Conservation (phyloP, 2,113 vertebrate species). For the Onychorhynchus coronatus region DNA sequence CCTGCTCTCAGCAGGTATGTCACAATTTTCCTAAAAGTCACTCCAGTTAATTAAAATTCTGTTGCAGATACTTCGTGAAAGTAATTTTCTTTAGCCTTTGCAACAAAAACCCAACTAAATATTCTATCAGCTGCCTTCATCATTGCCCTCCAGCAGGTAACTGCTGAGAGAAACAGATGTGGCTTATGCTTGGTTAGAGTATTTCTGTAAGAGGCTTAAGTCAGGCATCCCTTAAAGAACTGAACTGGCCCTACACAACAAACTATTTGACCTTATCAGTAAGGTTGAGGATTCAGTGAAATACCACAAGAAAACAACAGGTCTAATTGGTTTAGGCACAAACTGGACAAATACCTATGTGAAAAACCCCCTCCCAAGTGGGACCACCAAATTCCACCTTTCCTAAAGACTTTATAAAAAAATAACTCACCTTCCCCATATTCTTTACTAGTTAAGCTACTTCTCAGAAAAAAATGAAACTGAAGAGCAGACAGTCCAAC, state of each 20-base stretch:
- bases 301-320: not conserved
- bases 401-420: not conserved
- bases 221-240: not conserved
- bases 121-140: not conserved
- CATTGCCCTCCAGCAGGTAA: not conserved
- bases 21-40: not conserved
- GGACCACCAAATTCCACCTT: not conserved
- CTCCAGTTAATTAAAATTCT: not conserved
- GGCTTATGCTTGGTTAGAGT: not conserved
- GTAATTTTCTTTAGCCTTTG: not conserved
- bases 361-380: not conserved
- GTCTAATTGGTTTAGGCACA: not conserved
- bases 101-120: not conserved
- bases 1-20: not conserved
- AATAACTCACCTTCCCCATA: fast-evolving
- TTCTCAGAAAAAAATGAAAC: not conserved
- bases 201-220: conserved; percentile 13
- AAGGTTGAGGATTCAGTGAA: not conserved
- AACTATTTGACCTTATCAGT: not conserved
- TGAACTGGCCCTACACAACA: not conserved
- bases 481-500: not conserved
- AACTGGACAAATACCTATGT: not conserved
- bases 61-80: not conserved
- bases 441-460: not conserved
- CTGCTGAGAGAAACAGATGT: not conserved